Percentiles rank a stretch among this genome's conserved stretches.
Conservation (phyloP, 2,797 vertebrate species). For the Menidia menidia region DNA sequence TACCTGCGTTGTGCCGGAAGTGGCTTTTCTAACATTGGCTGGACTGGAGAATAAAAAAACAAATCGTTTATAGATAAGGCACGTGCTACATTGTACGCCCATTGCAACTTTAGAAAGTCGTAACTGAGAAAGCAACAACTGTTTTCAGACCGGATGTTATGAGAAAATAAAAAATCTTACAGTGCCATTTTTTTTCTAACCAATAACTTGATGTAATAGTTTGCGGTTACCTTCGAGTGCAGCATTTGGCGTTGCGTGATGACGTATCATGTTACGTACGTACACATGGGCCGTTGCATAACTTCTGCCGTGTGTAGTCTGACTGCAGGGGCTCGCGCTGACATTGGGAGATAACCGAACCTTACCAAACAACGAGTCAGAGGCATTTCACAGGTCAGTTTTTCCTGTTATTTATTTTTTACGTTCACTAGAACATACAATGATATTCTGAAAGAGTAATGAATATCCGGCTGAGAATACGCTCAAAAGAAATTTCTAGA, state of each 20-base stretch:
- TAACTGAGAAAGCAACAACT: too few species aligned
- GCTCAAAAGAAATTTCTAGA: neutral
- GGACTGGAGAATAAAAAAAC: too few species aligned
- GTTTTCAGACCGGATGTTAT: too few species aligned
- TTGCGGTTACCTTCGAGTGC: neutral
- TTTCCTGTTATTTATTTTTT: neutral
- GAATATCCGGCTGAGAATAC: neutral
- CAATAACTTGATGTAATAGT: neutral
- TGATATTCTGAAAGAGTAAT: neutral
- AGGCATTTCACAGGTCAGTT: neutral
- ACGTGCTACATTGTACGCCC: too few species aligned
- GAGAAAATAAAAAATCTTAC: too few species aligned
- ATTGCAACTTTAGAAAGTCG: too few species aligned
- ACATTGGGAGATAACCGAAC: slow-evolving; percentile 3
- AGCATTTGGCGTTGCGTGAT: neutral
- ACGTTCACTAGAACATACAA: neutral
- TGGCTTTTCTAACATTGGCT: too few species aligned
- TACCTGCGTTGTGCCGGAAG: too few species aligned
- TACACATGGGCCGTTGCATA: neutral
- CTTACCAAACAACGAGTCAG: too few species aligned
- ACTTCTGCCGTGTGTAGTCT: neutral
- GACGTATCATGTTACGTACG: neutral
- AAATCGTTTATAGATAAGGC: too few species aligned
- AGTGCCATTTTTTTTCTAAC: neutral
- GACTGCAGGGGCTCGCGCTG: neutral